Conservation (phyloP, 1,140 invertebrate species). For the Batillaria attramentaria region DNA sequence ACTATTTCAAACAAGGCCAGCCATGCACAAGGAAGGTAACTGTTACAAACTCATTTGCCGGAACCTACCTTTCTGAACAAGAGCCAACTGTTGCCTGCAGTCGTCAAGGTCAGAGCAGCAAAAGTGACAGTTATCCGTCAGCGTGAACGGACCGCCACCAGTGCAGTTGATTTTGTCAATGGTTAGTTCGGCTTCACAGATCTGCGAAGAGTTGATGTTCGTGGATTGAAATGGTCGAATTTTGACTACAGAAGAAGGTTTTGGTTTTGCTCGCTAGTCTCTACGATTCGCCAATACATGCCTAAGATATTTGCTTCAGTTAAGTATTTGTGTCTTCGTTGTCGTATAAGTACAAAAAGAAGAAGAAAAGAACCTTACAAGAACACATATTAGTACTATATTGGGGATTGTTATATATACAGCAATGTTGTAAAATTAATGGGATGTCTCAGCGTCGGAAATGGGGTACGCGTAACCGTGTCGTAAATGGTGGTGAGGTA, state of each 20-base stretch:
- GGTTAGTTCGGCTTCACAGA: not conserved
- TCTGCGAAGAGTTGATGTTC: not conserved
- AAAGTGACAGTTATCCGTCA: slow-evolving; percentile 1
- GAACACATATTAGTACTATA: no score
- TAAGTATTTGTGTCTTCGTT: no score
- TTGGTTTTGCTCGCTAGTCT: not conserved
- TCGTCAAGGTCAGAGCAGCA: not conserved
- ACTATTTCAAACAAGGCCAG: no score
- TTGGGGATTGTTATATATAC: no score
- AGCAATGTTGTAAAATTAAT: no score
- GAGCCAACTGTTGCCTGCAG: not conserved
- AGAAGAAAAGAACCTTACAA: no score
- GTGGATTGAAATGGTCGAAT: not conserved
- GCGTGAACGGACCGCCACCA: not conserved
- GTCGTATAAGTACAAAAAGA: no score
- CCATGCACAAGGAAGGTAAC: no score
- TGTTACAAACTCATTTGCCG: no score
- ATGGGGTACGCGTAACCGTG: no score
- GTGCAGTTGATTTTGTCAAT: not conserved
- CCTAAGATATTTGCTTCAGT: not conserved
- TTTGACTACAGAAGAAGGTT: not conserved
- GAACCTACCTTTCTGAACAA: not conserved
- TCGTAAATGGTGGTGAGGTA: no score
- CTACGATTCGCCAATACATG: not conserved
- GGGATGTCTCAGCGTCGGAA: no score